These are phyloP conservation scores for Tachina grossa DNA, from an alignment of 2,888 invertebrate species.

Conservation along the genomic window DNA sequence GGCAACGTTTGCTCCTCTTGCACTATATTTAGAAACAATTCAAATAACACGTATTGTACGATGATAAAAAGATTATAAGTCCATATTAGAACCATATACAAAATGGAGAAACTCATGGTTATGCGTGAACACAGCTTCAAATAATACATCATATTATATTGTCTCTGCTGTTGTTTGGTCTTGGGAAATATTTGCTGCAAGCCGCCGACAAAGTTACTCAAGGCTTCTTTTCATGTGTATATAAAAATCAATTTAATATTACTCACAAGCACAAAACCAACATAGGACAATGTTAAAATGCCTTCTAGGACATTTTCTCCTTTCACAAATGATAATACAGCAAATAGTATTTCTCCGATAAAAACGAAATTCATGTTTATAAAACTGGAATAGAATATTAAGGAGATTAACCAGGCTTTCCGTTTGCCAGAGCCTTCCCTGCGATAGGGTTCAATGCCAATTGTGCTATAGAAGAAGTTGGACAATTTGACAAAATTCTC, in stretches of 20 bases:
- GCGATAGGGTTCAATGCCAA: conserved; percentile 74
- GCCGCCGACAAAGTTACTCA: conserved; percentile 52
- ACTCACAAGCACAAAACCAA: conserved; percentile 77
- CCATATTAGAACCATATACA: conserved; percentile 79
- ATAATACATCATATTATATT: conserved; percentile 55
- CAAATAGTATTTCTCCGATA: conserved; percentile 71
- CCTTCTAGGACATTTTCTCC: conserved; percentile 76
- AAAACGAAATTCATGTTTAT: conserved; percentile 70
- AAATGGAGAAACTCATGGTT: conserved; percentile 73
- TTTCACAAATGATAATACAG: conserved; percentile 63
- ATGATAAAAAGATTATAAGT: conserved; percentile 78
- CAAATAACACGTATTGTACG: conserved; percentile 75
- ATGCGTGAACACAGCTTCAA: conserved; percentile 72
- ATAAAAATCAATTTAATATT: conserved; percentile 78
- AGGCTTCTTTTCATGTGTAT: conserved; percentile 74
- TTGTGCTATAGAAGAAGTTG: conserved; percentile 75
- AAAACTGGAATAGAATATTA: conserved; percentile 66
- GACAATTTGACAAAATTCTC: conserved; percentile 74
- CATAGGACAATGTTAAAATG: conserved; percentile 77
- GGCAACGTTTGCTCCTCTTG: conserved; percentile 73
- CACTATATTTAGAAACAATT: conserved; percentile 65
- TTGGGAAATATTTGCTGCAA: conserved; percentile 56
- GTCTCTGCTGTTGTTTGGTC: not conserved
- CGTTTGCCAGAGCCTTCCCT: not conserved
- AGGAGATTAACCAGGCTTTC: not conserved